Evolutionary conservation across 2,888 invertebrate genomes (phyloP).

Genomic region (Andrena fulva): DNA sequence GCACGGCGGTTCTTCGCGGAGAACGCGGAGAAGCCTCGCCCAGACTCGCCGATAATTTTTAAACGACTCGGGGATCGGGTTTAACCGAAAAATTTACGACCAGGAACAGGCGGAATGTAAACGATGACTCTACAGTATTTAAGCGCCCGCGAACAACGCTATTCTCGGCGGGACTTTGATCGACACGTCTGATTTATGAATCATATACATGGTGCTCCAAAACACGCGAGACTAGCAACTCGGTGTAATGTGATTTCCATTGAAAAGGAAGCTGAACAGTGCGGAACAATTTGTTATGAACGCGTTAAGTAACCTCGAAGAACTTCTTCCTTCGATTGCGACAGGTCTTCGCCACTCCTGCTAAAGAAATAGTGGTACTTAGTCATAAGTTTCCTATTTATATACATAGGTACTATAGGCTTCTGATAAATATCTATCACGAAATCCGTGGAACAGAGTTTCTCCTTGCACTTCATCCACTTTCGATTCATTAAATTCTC

Average conservation of each 20-base stretch:
- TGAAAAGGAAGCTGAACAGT: too few relatives aligned
- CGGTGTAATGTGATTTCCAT: not conserved
- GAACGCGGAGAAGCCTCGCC: constrained; percentile 12
- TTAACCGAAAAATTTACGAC: constrained; percentile 17
- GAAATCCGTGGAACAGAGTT: too few relatives aligned
- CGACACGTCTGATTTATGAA: constrained; percentile 13
- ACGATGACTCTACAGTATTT: constrained; percentile 8
- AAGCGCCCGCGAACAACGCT: not conserved
- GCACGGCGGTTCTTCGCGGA: constrained; percentile 9
- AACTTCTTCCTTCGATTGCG: not conserved
- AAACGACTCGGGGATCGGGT: not conserved
- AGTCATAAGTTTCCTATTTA: too few relatives aligned
- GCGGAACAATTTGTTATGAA: too few relatives aligned
- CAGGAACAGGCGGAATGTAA: constrained; percentile 5
- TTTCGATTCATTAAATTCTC: not conserved
- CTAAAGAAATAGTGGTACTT: not conserved
- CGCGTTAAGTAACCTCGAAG: not conserved
- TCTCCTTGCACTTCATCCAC: not conserved
- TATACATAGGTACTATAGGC: too few relatives aligned
- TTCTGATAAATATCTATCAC: too few relatives aligned
- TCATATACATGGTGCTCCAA: not conserved
- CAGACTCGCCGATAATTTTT: constrained; percentile 7
- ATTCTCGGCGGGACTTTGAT: constrained; percentile 13
- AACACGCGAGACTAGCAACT: not conserved
- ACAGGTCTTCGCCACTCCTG: not conserved